Evolutionary conservation across 2,888 invertebrate genomes (phyloP), one percentile per base, ranked within the genome.

Genomic region (Andrena flavipes): DNA sequence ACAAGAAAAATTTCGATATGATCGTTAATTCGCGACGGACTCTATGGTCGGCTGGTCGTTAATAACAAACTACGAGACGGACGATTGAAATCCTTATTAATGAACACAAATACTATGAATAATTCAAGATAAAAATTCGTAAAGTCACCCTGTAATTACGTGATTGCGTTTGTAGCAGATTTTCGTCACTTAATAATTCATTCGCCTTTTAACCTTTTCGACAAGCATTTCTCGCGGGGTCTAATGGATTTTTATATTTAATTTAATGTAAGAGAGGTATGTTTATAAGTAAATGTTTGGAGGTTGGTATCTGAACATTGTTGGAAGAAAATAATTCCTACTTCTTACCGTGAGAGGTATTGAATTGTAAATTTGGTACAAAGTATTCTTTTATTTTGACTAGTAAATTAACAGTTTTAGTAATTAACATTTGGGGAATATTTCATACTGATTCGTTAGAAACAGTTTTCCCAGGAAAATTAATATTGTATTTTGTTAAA

Each of bases 1-100:
- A 29, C 26, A 48, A 56, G 70, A 16, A 35, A 62, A 67, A 54
- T 79, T 74, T 48, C 56, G 56, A 65, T 26, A 56, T 2, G n/a
- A 3, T 35, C 62, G 51, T 48, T 68, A 35, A 49, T 49, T 60
- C 56, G 10, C 48, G 23, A 49, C 10, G n/a, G 33, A 30, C 35
- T 29, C 13, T 59, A 29, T 65, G 13, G 1, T 59, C 8, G 3
- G 2, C 2, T 29, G 56, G 16, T 30, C 35, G 51, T 49, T 64
- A 20, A 42, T 26, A 71, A 64, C 48, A 23, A 65, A 65, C 30
- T 59, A 10, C 4, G 6, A 54, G 51, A 0, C 51, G 30, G 63
- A 29, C 6, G 54, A 54, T 62, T 60, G 23, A 10, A 68, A 65
- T 59, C 64, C n/a, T 54, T 26, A 35, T 33, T 8, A n/a, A 54